Base-by-base conservation (phyloP, 2,888 invertebrate genomes). In the Ornithoptera priamus region DNA sequence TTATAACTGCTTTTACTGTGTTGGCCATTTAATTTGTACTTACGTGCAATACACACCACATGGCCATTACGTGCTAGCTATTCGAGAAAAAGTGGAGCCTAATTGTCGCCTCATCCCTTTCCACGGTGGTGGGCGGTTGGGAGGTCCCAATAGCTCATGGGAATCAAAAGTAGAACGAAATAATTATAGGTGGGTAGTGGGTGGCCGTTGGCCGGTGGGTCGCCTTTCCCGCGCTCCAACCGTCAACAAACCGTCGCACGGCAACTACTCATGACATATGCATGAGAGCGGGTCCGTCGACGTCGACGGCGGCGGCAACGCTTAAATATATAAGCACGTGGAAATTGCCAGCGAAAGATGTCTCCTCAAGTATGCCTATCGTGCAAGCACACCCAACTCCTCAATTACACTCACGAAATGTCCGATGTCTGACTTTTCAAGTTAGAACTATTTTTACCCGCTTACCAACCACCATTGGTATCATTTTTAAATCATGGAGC, bases 181-280 rank as follows among this genome's bases (percentile, higher is more conserved):
- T 89, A 89, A 92, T 92, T 90, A 91, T 89, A 79, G 85, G 82
- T 83, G 85, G 87, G 87, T 84, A 84, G 77, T 20, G 79, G 81
- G 76, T 84, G 84, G 83, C 84, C 84, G 81, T 78, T 84, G 86
- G 87, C 82, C 79, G 85, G 81, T 79, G 84, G 86, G 87, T 83
- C 79, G 85, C 80, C 80, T 84, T 90, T 91, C 90, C 89, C 90
- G 89, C 88, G 88, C 81, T 79, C 80, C 79, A 78, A 88, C 87
- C 89, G 91, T 82, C 92, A 92, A 92, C 92, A 92, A 92, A 92
- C 91, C 81, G 92, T 92, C 86, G 91, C 92, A 73, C 80, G 83
- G 92, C 92, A 92, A 92, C 92, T 84, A 87, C 89, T 92, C 92
- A 92, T 92, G 90, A 92, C 90, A 91, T 91, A 92, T 92, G 92